Conservation (phyloP, 2,113 vertebrate genomes). For the Corythoichthys haematopterus region DNA sequence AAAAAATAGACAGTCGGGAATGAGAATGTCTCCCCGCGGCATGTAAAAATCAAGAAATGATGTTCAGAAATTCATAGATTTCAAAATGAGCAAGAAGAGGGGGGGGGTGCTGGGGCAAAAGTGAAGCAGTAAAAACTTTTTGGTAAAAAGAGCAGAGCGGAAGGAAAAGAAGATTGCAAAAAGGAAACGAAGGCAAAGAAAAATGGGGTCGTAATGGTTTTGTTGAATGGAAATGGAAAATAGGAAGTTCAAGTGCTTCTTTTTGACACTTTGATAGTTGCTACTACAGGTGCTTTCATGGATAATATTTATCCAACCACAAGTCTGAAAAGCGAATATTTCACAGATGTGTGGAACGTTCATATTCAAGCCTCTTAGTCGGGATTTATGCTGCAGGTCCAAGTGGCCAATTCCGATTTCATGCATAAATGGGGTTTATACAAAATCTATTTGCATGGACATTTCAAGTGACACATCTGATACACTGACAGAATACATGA, state of each 20-base stretch:
- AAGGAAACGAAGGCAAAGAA: constrained; percentile 16
- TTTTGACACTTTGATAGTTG: constrained; percentile 17
- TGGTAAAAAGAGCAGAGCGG: constrained; percentile 13
- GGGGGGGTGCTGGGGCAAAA: constrained; percentile 5
- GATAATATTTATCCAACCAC: constrained; percentile 10
- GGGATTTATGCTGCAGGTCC: neutral
- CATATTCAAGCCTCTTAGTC: neutral
- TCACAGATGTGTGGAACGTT: neutral
- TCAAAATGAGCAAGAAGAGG: constrained; percentile 68
- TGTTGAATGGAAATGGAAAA: constrained; percentile 22
- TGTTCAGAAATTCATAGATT: constrained; percentile 78
- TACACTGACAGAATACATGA: neutral
- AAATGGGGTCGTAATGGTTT: constrained; percentile 23
- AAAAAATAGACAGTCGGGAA: constrained; percentile 61
- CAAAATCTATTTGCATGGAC: neutral
- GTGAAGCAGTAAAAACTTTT: constrained; percentile 15
- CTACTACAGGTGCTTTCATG: neutral
- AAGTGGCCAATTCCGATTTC: neutral
- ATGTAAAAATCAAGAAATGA: constrained; percentile 71
- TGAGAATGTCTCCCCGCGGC: constrained; percentile 70
- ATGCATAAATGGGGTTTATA: neutral
- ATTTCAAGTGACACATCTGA: neutral
- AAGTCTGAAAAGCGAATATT: neutral
- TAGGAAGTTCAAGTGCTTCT: constrained; percentile 37
- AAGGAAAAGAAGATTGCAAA: constrained; percentile 11